A percentile compares a stretch with the other conserved stretches of the same genome.
These are phyloP conservation scores for Philypnodon macrostomus DNA, from an alignment of 2,797 vertebrate genomes.

Conservation along the genomic window DNA sequence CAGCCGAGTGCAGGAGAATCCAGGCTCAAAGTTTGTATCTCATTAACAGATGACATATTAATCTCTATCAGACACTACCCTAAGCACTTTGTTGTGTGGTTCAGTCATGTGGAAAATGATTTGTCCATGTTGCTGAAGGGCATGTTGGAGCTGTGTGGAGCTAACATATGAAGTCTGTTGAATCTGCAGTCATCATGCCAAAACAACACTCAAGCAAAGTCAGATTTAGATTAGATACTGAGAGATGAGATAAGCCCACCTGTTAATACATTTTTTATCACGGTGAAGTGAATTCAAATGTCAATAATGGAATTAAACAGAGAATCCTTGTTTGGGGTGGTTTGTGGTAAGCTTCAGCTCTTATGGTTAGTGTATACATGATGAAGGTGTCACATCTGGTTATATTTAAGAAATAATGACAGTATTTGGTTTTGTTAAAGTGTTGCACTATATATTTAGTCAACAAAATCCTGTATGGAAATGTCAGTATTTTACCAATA, in stretches of 20 bases:
- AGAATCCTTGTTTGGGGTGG: no score
- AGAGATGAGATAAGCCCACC: not conserved
- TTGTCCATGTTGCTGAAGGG: conserved; percentile 29
- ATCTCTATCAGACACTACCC: conserved; percentile 59
- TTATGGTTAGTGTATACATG: no score
- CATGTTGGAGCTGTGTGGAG: conserved; percentile 12
- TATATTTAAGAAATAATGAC: no score
- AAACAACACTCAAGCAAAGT: not conserved
- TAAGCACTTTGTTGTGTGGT: conserved; percentile 44
- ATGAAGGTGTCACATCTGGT: no score
- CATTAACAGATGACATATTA: conserved; percentile 73
- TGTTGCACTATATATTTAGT: no score
- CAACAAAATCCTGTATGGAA: no score
- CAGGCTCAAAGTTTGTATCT: conserved; percentile 60
- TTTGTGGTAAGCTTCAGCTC: no score
- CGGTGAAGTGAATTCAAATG: no score
- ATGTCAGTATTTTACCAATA: no score
- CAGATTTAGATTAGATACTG: conserved; percentile 17
- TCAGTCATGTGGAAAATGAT: conserved; percentile 62
- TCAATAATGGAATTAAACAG: no score
- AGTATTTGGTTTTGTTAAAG: no score
- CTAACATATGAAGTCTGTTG: conserved; percentile 26
- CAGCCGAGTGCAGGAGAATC: conserved; percentile 47
- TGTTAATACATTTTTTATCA: no score
- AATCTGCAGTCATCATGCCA: conserved; percentile 10